These are phyloP conservation scores for Ophion ventricosus DNA, from an alignment of 2,888 invertebrate species.

Conservation along the genomic window DNA sequence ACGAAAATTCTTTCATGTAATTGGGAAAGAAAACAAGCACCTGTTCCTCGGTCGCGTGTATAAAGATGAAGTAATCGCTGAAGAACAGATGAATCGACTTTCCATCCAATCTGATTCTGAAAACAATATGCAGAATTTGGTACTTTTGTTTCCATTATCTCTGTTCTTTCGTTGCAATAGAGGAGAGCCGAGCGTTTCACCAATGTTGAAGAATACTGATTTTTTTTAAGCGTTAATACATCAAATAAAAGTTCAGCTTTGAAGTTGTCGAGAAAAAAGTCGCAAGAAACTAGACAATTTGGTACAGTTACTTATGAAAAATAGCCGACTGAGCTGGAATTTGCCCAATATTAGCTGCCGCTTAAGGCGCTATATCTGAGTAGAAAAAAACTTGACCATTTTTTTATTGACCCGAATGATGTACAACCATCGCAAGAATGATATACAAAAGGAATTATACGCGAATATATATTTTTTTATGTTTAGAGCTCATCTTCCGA, in stretches of 20 bases:
- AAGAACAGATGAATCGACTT: conserved; percentile 76
- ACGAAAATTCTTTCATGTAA: conserved; percentile 79
- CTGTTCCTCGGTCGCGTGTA: conserved; percentile 80
- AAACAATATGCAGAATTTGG: not conserved
- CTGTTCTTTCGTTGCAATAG: not conserved
- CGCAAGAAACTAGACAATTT: not conserved
- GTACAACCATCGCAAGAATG: too few relatives aligned
- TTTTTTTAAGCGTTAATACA: not conserved
- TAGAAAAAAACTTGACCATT: too few relatives aligned
- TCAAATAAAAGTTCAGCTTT: not conserved
- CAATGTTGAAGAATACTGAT: not conserved
- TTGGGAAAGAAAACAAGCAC: conserved; percentile 79
- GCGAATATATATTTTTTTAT: too few relatives aligned
- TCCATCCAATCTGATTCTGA: conserved; percentile 75
- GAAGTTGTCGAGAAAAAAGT: not conserved
- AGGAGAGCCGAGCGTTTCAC: not conserved
- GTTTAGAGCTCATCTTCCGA: too few relatives aligned
- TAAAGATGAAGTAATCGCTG: conserved; percentile 76
- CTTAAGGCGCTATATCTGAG: too few relatives aligned
- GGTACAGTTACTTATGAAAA: too few relatives aligned
- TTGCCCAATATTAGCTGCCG: too few relatives aligned
- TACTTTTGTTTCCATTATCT: not conserved
- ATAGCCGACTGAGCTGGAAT: too few relatives aligned
- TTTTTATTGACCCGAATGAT: too few relatives aligned
- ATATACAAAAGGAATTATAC: too few relatives aligned